Evolutionary conservation across 2,888 invertebrate genomes (phyloP).

Genomic region (Galerucella nymphaeae): DNA sequence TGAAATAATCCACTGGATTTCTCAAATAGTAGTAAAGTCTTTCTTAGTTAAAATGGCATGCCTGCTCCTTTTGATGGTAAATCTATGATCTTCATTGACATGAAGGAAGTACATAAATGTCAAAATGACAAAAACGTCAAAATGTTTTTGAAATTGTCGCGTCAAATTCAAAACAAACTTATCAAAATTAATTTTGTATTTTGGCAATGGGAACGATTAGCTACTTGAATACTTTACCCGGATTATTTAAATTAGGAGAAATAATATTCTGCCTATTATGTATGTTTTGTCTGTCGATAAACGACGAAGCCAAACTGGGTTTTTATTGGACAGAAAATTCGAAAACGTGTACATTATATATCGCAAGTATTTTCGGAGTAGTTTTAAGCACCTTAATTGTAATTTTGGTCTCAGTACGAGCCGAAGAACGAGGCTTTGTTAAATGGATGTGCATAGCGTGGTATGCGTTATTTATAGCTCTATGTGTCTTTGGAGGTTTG

Average conservation of each 20-base stretch:
- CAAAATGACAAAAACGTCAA: not conserved
- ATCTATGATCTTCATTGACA: no score
- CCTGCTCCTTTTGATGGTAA: no score
- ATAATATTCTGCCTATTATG: not conserved
- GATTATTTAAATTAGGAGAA: conserved; percentile 1
- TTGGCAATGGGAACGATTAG: not conserved
- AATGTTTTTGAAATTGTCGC: not conserved
- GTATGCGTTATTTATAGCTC: not conserved
- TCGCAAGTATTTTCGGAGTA: not conserved
- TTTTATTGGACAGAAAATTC: not conserved
- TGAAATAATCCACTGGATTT: no score
- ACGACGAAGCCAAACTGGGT: not conserved
- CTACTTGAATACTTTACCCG: not conserved
- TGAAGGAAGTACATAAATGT: not conserved
- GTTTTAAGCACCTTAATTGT: not conserved
- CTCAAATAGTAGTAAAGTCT: no score
- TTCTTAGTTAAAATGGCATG: no score
- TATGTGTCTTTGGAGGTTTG: not conserved
- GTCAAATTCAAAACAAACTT: conserved; percentile 6
- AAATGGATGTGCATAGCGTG: conserved; percentile 4
- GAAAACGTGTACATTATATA: not conserved
- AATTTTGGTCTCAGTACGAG: not conserved
- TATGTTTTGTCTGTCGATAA: not conserved
- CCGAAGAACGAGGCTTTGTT: not conserved
- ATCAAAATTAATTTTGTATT: not conserved